Evolutionary conservation across 2,113 vertebrate genomes (phyloP), one percentile per base, ranked within the genome.

Genomic region (Thomomys bottae): DNA sequence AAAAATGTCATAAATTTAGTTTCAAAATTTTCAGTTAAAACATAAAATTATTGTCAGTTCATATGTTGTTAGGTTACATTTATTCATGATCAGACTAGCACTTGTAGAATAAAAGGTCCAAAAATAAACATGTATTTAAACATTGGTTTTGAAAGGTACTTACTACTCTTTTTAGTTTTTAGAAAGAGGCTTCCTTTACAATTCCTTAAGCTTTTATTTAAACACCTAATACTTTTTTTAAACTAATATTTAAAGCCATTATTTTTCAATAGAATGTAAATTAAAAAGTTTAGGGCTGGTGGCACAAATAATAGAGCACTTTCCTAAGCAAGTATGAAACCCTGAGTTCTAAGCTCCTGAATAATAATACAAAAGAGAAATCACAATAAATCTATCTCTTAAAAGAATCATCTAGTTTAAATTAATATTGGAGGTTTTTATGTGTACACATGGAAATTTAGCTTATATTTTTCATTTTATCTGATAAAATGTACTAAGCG

Each of bases 21-120:
- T 82, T 38, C 77, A n/a, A 34, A 75, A 59, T 92, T 36, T 88
- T 24, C 87, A 49, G 49, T 84, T 86, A 93, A 93, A 90, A 83
- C 71, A 76, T 71, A 71, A 88, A 93, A 82, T 32, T 26, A 66
- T 1, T 87, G 23, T 3, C 34, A 84, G 9, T 28, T 45, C 14
- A 61, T 79, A 40, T 54, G 5, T 28, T 78, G 23, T 73, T 77
- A 78, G 70, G 38, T 49, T 23, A 73, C 20, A 73, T 67, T 36
- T 21, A 30, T 70, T 84, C 20, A 57, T 83, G 8, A 84, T 86
- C 32, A 90, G 18, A 93, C 72, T 83, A 92, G 61, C 6, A 75
- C 26, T 70, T 92, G 38, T n/a, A 81, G 59, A 71, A 38, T 88
- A 67, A 87, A 54, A n/a, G 63, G 6, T 34, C 32, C 28, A 75